Evolutionary conservation across 2,888 invertebrate genomes (phyloP).

Genomic region (Pinctada fucata): DNA sequence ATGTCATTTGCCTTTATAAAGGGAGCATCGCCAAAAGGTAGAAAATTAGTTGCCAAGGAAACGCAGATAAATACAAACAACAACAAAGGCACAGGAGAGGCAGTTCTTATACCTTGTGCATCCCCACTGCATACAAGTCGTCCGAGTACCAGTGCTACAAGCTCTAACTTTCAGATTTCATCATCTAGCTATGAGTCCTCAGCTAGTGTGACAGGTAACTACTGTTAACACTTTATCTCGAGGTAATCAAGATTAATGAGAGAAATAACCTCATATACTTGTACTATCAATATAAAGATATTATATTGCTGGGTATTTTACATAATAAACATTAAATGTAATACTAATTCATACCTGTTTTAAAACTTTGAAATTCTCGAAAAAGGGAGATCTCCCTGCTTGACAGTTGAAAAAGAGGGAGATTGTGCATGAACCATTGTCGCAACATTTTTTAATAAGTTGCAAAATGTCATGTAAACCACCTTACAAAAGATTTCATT

Average conservation of each 20-base stretch:
- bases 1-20: too few relatives aligned
- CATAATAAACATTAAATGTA: too few relatives aligned
- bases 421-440: too few relatives aligned
- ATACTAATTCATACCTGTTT: too few relatives aligned
- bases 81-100: slow-evolving; percentile 62
- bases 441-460: too few relatives aligned
- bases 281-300: not conserved
- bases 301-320: not conserved
- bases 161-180: slow-evolving; percentile 75
- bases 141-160: slow-evolving; percentile 74
- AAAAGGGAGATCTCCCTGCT: too few relatives aligned
- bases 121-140: slow-evolving; percentile 65
- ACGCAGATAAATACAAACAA: slow-evolving; percentile 44
- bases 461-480: too few relatives aligned
- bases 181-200: slow-evolving; percentile 73
- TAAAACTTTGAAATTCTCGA: too few relatives aligned
- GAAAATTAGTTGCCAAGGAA: slow-evolving; percentile 55
- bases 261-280: not conserved
- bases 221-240: too few relatives aligned
- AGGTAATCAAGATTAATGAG: too few relatives aligned
- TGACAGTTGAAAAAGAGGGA: too few relatives aligned
- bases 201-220: slow-evolving; percentile 66
- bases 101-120: slow-evolving; percentile 68
- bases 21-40: slow-evolving; percentile 69
- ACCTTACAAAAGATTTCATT: too few relatives aligned